Base-by-base conservation (phyloP, 2,888 invertebrate species). In the Alentia gelatinosa region DNA sequence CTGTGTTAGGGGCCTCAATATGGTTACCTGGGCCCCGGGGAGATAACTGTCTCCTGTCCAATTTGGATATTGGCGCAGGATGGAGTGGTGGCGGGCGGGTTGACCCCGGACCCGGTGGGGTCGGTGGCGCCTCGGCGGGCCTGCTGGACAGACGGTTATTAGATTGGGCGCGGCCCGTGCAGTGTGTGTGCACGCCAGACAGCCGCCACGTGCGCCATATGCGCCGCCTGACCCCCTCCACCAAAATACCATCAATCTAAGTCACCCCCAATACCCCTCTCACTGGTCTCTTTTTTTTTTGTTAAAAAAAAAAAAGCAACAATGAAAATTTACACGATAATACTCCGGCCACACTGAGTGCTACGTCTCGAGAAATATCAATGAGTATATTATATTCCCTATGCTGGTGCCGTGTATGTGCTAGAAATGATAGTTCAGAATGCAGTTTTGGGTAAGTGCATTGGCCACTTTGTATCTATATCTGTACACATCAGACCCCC, bases 11-110 rank as follows among this genome's bases (percentile, higher is more conserved):
- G 79, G 23, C 35, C 86, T 86, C 86, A 47, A 86, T 86, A 86
- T 40, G 86, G 86, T 86, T 86, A 86, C 86, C 86, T 86, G 86
- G 47, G 86, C 86, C 86, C 86, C 33, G 9, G 86, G 86, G 86
- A 86, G 30, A n/a, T 3, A 47, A 23, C 86, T 86, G 86, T 86
- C 86, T 86, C 86, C 86, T 86, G 86, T 86, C 86, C 86, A 86
- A 86, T 86, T 86, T 86, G 35, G 86, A 86, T 86, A 86, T 86
- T 86, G 86, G 86, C 47, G 5, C 30, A 33, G 50, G 86, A 50
- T 86, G 86, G 86, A 50, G 30, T 86, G 35, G 83, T 19, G 47
- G 26, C 0, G 30, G 40, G 35, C 75, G 30, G 1, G 4, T 26
- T 86, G 42, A 50, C 42, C 86, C 33, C 30, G 19, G 4, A 15